A percentile compares a stretch with the other conserved stretches of the same genome.
These are phyloP conservation scores for Syngnathus typhle DNA, from an alignment of 2,113 vertebrate species.

Conservation along the genomic window DNA sequence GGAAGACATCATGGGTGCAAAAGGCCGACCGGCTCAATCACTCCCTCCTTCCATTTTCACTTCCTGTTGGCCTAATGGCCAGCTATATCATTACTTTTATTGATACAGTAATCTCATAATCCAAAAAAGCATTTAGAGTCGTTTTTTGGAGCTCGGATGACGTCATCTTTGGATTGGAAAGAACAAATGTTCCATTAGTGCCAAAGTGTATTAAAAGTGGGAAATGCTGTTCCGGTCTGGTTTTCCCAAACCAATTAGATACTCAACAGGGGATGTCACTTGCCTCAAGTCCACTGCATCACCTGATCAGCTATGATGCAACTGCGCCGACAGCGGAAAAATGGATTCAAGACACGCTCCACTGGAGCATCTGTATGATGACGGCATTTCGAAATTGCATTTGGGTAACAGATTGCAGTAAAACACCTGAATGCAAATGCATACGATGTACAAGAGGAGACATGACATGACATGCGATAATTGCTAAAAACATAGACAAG, in stretches of 20 bases:
- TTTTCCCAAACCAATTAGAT: slow-evolving; percentile 5
- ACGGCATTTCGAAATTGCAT: not conserved
- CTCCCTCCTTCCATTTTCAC: not conserved
- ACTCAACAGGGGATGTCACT: slow-evolving; percentile 3
- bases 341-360: not conserved
- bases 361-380: not conserved
- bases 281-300: not conserved
- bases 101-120: not conserved
- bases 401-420: not conserved
- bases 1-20: not conserved
- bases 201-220: not conserved
- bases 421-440: not conserved
- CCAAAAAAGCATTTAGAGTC: not conserved
- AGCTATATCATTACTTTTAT: not conserved
- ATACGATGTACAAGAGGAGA: not conserved
- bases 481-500: not conserved
- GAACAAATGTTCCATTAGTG: not conserved
- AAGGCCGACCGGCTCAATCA: not conserved
- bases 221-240: not conserved
- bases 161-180: not conserved
- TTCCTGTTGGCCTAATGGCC: not conserved
- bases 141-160: not conserved
- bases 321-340: slow-evolving; percentile 2
- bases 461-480: not conserved
- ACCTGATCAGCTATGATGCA: slow-evolving; percentile 4